phyloP scores from a whole-genome alignment of 2,888 invertebrate genomes.

The Quadroppia sp. region DNA sequence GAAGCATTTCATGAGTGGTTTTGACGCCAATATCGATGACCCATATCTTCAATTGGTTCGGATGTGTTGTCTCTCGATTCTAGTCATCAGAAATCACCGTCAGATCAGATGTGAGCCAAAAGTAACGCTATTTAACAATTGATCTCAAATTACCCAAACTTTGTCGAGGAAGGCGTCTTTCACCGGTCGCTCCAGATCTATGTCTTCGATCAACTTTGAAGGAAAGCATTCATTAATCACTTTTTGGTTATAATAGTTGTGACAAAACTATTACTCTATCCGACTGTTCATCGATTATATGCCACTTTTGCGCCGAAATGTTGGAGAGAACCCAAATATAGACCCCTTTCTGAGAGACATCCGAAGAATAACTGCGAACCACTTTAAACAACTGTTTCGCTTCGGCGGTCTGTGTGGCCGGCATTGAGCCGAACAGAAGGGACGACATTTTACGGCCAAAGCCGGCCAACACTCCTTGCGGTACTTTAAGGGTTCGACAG shows the following conservation, averaged over 20 bases:
- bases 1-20: constrained; percentile 59
- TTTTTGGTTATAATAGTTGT: background rate
- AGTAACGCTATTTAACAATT: background rate
- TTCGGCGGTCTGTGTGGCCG: constrained; percentile 52
- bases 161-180: constrained; percentile 66
- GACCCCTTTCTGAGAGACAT: constrained; percentile 51
- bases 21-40: constrained; percentile 70
- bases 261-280: constrained; percentile 56
- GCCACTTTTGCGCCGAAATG: constrained; percentile 41
- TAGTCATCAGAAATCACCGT: constrained; percentile 44
- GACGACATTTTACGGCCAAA: constrained; percentile 75
- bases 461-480: constrained; percentile 66
- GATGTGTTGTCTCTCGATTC: constrained; percentile 52
- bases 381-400: constrained; percentile 64
- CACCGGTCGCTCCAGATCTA: constrained; percentile 67
- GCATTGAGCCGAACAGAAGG: constrained; percentile 67
- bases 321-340: constrained; percentile 38
- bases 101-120: background rate
- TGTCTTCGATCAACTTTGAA: constrained; percentile 64
- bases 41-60: constrained; percentile 64
- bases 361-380: constrained; percentile 54
- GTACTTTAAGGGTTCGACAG: constrained; percentile 53
- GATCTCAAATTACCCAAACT: constrained; percentile 61
- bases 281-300: constrained; percentile 47
- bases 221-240: background rate